These are phyloP conservation scores for Riparia riparia DNA, from an alignment of 2,113 vertebrate species.

Conservation along the genomic window DNA sequence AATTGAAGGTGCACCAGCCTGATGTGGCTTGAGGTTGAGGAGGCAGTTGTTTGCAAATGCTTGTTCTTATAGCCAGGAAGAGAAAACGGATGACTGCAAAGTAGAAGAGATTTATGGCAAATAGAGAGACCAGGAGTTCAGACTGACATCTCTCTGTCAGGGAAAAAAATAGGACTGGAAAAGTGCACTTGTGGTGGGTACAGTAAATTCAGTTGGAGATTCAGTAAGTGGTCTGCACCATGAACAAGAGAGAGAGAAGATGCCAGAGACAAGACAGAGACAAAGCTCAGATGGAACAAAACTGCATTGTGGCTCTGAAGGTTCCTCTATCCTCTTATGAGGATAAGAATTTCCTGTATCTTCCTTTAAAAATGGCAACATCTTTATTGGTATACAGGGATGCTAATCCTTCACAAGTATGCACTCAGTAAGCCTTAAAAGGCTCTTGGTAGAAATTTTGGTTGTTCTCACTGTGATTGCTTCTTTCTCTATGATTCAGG, in stretches of 20 bases:
- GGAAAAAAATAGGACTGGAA: not conserved
- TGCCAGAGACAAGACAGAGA: not conserved
- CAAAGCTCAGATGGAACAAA: not conserved
- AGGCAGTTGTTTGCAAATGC: not conserved
- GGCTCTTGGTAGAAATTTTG: not conserved
- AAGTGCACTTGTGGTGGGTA: not conserved
- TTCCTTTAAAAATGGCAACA: not conserved
- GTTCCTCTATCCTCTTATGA: rapidly evolving
- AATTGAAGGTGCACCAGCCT: not conserved
- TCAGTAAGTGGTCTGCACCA: not conserved
- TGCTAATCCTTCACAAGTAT: not conserved
- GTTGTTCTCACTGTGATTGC: not conserved
- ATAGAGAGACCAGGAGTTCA: not conserved
- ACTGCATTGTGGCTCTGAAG: not conserved
- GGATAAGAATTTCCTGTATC: not conserved
- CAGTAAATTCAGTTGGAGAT: not conserved
- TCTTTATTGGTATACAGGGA: not conserved
- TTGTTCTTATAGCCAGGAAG: not conserved
- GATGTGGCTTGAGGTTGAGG: not conserved
- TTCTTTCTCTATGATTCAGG: not conserved
- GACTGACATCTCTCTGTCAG: rapidly evolving
- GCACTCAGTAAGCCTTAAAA: not conserved
- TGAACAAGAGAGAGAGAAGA: not conserved
- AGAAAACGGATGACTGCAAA: not conserved
- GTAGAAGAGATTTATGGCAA: not conserved